Base-by-base conservation (phyloP, 2,888 invertebrate species). In the Pseudanteris insignis region DNA sequence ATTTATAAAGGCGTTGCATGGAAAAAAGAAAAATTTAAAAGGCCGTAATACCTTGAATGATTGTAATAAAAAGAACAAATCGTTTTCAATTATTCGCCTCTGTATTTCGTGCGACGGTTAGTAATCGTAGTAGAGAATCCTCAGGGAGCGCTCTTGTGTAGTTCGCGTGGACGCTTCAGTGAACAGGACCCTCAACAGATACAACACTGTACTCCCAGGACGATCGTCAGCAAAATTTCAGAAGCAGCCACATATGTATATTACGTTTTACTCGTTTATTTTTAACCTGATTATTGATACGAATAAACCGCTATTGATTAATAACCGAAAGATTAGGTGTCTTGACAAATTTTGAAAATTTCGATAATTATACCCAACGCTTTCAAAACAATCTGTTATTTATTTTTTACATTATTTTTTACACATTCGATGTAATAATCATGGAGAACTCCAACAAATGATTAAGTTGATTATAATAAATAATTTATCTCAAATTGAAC, bases 201-300 rank as follows among this genome's bases (percentile, higher is more conserved):
- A 70, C 68, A 32, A 62, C 50, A 61, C 62, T 57, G 58, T 50
- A 47, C 67, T 76, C 77, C 77, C 76, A 57, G 67, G 71, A 68
- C 72, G 75, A 71, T 75, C 75, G 77, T 77, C 77, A 77, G 74
- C 76, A 72, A 66, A 77, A 77, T 77, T 77, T 72, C 70, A 65
- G 68, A 70, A 72, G 69, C 69, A 67, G 71, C 70, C 73, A 74
- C 76, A 76, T 72, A 72, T 75, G 72, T 64, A 51, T 60, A 28
- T 30, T 40, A 33, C 40, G 15, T 38, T 32, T 50, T 55, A 21
- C 26, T 28, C 26, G 34, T 43, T 43, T 44, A 21, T 44, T 44
- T 18, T 11, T 8, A 30, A 24, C 13, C n/a, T 30, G 34, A 53
- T 44, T 37, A 44, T 7, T 21, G n/a, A n/a, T n/a, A n/a, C n/a